These are phyloP conservation scores for Apotomis capreana DNA, from an alignment of 2,888 invertebrate genomes.

Conservation along the genomic window DNA sequence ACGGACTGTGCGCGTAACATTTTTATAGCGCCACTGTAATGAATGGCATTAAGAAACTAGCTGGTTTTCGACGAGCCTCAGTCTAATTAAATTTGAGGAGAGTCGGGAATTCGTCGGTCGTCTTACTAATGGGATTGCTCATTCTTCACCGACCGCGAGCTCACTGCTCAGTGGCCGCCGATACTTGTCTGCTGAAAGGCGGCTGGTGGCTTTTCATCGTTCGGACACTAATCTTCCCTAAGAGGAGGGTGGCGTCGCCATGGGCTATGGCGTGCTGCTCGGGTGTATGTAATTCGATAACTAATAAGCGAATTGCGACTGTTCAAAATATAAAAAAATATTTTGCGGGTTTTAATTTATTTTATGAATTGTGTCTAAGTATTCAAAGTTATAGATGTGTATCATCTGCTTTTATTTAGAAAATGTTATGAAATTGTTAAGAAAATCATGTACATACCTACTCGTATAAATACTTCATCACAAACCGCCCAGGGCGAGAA, in stretches of 20 bases:
- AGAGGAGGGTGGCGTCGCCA: conserved; percentile 47
- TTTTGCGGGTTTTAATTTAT: no score
- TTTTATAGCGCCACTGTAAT: conserved; percentile 35
- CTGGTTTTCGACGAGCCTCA: conserved; percentile 40
- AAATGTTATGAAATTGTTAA: no score
- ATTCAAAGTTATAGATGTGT: no score
- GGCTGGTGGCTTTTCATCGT: conserved; percentile 29
- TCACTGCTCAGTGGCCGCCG: conserved; percentile 48
- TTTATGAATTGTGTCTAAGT: no score
- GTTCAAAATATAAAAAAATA: no score
- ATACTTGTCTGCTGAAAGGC: conserved; percentile 51
- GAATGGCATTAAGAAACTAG: conserved; percentile 39
- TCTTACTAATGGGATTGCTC: conserved; percentile 48
- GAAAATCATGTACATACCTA: no score
- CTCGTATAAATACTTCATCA: no score
- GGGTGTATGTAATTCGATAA: not conserved
- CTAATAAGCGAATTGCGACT: no score
- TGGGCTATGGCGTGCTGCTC: not conserved
- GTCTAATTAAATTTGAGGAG: conserved; percentile 39
- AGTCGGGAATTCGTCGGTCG: conserved; percentile 37
- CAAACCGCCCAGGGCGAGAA: no score
- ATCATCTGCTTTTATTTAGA: no score
- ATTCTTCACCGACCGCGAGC: conserved; percentile 51
- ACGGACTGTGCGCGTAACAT: conserved; percentile 33
- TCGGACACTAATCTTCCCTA: conserved; percentile 60